Evolutionary conservation across 1,140 invertebrate species (phyloP).

Genomic region (Bicyclus anynana): DNA sequence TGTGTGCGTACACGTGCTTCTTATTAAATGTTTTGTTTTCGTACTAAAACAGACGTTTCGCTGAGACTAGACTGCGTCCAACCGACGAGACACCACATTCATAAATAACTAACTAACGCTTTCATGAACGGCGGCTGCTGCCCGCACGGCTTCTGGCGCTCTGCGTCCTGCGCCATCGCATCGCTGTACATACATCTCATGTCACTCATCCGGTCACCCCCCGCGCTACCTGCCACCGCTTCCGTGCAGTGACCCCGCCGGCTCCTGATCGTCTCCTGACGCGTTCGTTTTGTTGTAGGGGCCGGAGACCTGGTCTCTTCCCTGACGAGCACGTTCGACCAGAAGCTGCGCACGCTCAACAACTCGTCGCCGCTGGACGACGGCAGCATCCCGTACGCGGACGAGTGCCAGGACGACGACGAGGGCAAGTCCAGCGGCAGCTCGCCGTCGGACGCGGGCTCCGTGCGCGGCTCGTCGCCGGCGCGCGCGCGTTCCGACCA

Average conservation of each 20-base stretch:
- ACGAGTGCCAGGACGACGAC: constrained; percentile 67
- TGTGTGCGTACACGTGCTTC: constrained; percentile 22
- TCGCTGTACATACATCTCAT: constrained; percentile 39
- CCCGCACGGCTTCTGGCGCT: constrained; percentile 56
- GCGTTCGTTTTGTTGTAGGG: constrained; percentile 47
- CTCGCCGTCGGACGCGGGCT: constrained; percentile 40
- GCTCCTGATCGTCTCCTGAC: constrained; percentile 4
- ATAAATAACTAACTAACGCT: constrained; percentile 62
- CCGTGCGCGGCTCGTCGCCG: constrained; percentile 37
- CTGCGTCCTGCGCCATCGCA: constrained; percentile 12
- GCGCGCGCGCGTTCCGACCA: constrained; percentile 48
- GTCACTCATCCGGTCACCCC: constrained; percentile 29
- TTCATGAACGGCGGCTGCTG: constrained; percentile 46
- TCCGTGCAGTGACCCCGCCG: constrained; percentile 11
- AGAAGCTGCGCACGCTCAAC: constrained; percentile 79
- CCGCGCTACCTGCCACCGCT: constrained; percentile 50
- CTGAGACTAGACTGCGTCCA: constrained; percentile 23
- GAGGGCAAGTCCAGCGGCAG: constrained; percentile 55
- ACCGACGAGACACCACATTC: constrained; percentile 30
- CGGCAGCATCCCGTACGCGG: constrained; percentile 73
- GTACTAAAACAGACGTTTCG: constrained; percentile 2
- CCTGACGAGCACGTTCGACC: constrained; percentile 83
- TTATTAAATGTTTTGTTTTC: constrained; percentile 20
- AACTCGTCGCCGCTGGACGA: constrained; percentile 75
- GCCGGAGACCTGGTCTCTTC: constrained; percentile 81